Evolutionary conservation across 1,140 invertebrate genomes (phyloP).

Genomic region (Melanaphis sacchari): DNA sequence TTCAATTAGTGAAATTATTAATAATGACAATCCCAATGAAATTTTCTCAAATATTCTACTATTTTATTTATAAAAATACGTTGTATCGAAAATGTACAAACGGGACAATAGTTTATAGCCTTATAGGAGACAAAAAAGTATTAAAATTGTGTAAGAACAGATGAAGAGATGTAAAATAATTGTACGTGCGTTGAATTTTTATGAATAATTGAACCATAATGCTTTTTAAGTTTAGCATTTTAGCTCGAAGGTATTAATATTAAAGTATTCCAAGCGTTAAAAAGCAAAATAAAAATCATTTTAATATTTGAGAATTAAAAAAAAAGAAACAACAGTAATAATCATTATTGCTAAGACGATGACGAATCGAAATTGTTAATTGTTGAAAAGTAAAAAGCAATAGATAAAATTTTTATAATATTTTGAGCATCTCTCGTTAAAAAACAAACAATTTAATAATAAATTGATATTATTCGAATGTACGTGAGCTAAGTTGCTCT

Average conservation of each 20-base stretch:
- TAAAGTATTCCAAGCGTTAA: background rate
- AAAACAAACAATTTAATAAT: background rate
- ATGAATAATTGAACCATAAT: constrained; percentile 10
- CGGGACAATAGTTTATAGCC: background rate
- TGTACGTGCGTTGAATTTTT: background rate
- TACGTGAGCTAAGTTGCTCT: background rate
- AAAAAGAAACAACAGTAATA: background rate
- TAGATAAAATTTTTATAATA: background rate
- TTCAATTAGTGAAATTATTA: constrained; percentile 31
- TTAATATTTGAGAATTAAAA: background rate
- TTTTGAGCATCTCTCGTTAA: background rate
- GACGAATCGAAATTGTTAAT: background rate
- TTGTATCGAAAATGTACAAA: background rate
- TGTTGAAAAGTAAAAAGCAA: background rate
- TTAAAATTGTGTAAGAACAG: background rate
- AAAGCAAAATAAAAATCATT: background rate
- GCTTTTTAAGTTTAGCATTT: background rate
- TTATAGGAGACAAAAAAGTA: background rate
- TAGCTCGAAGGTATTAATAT: background rate
- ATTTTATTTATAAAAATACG: background rate
- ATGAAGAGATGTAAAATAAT: background rate
- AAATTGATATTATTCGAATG: background rate
- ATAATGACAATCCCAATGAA: background rate
- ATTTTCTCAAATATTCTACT: background rate
- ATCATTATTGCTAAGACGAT: background rate